These are phyloP conservation scores for Daktulosphaira vitifoliae DNA, from an alignment of 1,140 invertebrate genomes.

Conservation along the genomic window DNA sequence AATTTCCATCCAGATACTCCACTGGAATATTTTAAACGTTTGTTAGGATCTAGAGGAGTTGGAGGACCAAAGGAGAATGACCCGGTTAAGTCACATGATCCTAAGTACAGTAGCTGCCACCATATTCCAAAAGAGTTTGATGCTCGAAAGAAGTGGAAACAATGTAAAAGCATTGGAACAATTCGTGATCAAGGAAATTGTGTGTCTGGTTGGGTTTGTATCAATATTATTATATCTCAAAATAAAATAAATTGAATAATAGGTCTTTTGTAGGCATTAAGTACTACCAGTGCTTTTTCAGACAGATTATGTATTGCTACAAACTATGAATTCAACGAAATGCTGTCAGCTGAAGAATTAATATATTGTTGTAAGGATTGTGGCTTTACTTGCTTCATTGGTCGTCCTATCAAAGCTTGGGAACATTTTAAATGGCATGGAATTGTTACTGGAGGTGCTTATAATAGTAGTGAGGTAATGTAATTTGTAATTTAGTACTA, in stretches of 20 bases:
- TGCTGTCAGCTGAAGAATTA: slow-evolving; percentile 56
- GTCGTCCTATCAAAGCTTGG: slow-evolving; percentile 53
- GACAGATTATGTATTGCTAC: slow-evolving; percentile 59
- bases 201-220: slow-evolving; percentile 55
- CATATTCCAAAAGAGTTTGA: slow-evolving; percentile 52
- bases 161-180: slow-evolving; percentile 68
- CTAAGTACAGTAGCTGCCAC: not conserved
- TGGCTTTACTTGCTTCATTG: slow-evolving; percentile 58
- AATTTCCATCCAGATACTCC: not conserved
- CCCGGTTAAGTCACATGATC: not conserved
- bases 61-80: not conserved
- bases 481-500: too few relatives aligned
- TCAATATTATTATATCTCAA: too few relatives aligned
- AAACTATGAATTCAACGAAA: slow-evolving; percentile 47
- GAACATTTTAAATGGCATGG: slow-evolving; percentile 48
- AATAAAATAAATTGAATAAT: too few relatives aligned
- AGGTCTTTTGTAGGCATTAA: slow-evolving; percentile 48
- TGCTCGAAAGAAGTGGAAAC: slow-evolving; percentile 64
- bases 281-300: slow-evolving; percentile 53
- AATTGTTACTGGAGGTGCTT: slow-evolving; percentile 56
- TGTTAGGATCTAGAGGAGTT: not conserved
- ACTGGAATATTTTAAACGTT: not conserved
- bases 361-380: slow-evolving; percentile 53
- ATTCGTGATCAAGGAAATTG: slow-evolving; percentile 66
- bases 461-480: slow-evolving; percentile 41